Evolutionary conservation across 2,888 invertebrate species (phyloP), one percentile per base, ranked within the genome.

Genomic region (Apamea crenata): DNA sequence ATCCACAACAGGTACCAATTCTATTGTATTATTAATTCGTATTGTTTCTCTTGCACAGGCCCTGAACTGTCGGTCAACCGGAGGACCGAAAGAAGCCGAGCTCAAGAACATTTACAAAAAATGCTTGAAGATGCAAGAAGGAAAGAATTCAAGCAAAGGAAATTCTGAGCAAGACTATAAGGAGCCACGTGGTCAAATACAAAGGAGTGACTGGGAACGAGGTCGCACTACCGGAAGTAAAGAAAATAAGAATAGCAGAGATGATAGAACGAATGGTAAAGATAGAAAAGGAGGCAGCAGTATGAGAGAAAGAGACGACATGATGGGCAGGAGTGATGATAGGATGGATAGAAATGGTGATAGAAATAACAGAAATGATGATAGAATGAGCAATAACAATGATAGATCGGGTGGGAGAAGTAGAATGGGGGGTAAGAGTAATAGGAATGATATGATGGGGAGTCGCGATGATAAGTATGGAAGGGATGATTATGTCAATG

Each of bases 1-100:
- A 32, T 7, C 4, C 25, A 61, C 8, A 16, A 76, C 1, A 47
- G 1, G 21, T 25, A 44, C 40, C 6, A 21, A 25, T 40, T 40
- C 40, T 40, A 40, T 40, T 40, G 40, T 40, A 40, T 40, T 40
- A 40, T 40, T 40, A 40, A 7, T 53, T 44, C 0, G 2, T n/a
- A 21, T n/a, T 21, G 67, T 69, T 65, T 75, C 1, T 65, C 10
- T 44, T 70, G 69, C 67, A 81, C 87, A 97, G 97, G 95, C 97
- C 16, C 90, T 98, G 40, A 97, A 96, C 90, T 98, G 98, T 87
- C 97, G 97, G 21, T 96, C 97, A 0, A 97, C 97, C 70, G 97
- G 97, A 77, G 97, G 97, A 44, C 96, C 97, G n/a, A 96, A 97
- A 79, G 97, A 97, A 86, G 96, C 97, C 32, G 97, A 97, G 76